phyloP scores from a whole-genome alignment of 2,797 vertebrate species.

The Lophura swinhoii region DNA sequence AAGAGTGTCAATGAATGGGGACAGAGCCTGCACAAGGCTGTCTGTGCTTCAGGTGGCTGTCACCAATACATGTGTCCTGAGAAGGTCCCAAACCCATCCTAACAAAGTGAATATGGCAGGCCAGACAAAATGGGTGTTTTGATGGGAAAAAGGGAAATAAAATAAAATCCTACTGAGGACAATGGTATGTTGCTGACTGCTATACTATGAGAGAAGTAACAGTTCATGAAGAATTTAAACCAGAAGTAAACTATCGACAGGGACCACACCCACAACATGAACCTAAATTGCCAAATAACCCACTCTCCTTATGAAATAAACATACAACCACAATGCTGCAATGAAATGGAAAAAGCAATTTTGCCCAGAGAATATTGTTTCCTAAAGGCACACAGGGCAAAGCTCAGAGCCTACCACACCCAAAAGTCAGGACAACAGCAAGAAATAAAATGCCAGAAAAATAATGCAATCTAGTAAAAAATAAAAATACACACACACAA shows the following conservation, averaged over 20 bases:
- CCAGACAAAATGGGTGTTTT: background rate
- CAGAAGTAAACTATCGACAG: constrained; percentile 11
- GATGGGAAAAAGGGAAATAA: background rate
- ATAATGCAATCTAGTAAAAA: constrained; percentile 4
- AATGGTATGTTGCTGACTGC: background rate
- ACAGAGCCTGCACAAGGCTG: background rate
- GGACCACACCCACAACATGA: constrained; percentile 20
- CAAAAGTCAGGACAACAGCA: background rate
- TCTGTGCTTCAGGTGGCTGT: background rate
- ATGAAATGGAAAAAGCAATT: constrained; percentile 54
- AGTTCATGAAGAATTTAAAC: background rate
- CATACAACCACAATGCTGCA: constrained; percentile 36
- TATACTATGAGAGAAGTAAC: background rate
- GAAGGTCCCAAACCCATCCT: background rate
- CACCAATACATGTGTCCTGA: background rate
- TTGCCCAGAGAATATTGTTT: constrained; percentile 22
- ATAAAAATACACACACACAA: background rate
- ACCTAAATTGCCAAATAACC: constrained; percentile 44
- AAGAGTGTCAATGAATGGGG: background rate
- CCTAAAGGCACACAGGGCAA: constrained; percentile 45
- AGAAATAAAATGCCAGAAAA: constrained; percentile 41
- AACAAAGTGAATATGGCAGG: background rate
- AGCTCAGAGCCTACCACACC: constrained; percentile 41
- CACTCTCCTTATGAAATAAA: constrained; percentile 30
- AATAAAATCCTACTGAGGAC: background rate